Evolutionary conservation across 2,797 vertebrate genomes (phyloP).

Genomic region (Eospalax fontanierii): DNA sequence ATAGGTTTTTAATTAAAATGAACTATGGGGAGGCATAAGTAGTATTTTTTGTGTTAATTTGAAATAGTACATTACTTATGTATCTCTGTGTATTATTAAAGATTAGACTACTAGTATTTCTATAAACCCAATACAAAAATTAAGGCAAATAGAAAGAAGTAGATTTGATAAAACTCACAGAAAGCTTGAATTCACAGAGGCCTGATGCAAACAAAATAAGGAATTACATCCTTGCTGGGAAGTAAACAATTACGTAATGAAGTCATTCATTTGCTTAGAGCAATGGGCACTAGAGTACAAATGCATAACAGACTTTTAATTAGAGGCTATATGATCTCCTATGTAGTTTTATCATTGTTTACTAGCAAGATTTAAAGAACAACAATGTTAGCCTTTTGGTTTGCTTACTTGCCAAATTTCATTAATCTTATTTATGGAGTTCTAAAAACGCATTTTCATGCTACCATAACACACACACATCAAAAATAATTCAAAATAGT

Average conservation of each 20-base stretch:
- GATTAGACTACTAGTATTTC: slow-evolving; percentile 79
- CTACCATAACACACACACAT: background rate
- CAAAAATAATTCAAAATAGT: background rate
- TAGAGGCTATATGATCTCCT: fast-evolving
- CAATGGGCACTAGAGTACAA: background rate
- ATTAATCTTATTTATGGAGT: background rate
- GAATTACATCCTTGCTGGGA: background rate
- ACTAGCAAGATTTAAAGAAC: slow-evolving; percentile 12
- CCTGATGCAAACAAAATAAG: slow-evolving; percentile 46
- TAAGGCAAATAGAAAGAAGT: slow-evolving; percentile 66
- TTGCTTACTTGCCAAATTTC: slow-evolving; percentile 39
- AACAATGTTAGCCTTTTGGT: background rate
- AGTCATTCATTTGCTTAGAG: background rate
- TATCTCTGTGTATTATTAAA: slow-evolving; percentile 69
- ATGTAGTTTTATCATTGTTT: slow-evolving; percentile 12
- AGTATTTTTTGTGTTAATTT: slow-evolving; percentile 83
- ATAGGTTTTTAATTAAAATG: slow-evolving; percentile 89
- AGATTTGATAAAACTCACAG: slow-evolving; percentile 20
- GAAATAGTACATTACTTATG: slow-evolving; percentile 75
- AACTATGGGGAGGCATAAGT: slow-evolving; percentile 86
- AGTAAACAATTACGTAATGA: slow-evolving; percentile 31
- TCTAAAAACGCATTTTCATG: background rate
- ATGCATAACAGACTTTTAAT: background rate
- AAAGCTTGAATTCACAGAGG: slow-evolving; percentile 30
- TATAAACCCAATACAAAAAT: slow-evolving; percentile 70